phyloP scores from a whole-genome alignment of 2,113 vertebrate genomes.

The Cyprinodon tularosa region DNA sequence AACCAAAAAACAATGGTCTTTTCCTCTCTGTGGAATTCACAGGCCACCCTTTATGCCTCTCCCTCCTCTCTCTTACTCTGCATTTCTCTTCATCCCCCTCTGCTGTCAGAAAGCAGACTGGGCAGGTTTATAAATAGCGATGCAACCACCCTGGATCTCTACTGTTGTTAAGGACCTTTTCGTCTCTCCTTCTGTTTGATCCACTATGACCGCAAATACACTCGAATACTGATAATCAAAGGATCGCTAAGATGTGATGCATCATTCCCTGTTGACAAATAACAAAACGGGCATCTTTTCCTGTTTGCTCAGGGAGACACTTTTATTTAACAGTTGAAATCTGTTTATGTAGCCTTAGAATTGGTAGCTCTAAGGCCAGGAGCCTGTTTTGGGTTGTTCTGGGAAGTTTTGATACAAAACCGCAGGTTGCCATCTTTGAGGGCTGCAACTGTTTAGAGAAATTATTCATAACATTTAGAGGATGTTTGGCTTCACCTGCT shows the following conservation, averaged over 20 bases:
- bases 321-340: too few species aligned
- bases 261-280: conserved; percentile 20
- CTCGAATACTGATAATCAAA: conserved; percentile 56
- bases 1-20: conserved; percentile 53
- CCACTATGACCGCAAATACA: conserved; percentile 18
- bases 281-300: too few species aligned
- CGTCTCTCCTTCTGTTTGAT: conserved; percentile 48
- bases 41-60: conserved; percentile 50
- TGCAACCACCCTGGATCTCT: conserved; percentile 71
- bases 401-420: too few species aligned
- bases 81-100: conserved; percentile 45
- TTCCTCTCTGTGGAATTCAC: conserved; percentile 65
- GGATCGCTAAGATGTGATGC: conserved; percentile 34
- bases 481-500: too few species aligned
- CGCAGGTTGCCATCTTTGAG: too few species aligned
- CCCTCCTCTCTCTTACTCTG: conserved; percentile 1
- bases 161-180: conserved; percentile 68
- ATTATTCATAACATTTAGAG: too few species aligned
- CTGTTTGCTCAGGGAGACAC: neutral
- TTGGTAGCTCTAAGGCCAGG: too few species aligned
- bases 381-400: too few species aligned
- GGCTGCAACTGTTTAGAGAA: too few species aligned
- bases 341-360: too few species aligned
- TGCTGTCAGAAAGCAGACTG: conserved; percentile 67
- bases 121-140: conserved; percentile 77